Percentiles rank a stretch among this genome's conserved stretches.
Evolutionary conservation across 2,113 vertebrate species (phyloP).

Genomic region (Eleginops maclovinus): DNA sequence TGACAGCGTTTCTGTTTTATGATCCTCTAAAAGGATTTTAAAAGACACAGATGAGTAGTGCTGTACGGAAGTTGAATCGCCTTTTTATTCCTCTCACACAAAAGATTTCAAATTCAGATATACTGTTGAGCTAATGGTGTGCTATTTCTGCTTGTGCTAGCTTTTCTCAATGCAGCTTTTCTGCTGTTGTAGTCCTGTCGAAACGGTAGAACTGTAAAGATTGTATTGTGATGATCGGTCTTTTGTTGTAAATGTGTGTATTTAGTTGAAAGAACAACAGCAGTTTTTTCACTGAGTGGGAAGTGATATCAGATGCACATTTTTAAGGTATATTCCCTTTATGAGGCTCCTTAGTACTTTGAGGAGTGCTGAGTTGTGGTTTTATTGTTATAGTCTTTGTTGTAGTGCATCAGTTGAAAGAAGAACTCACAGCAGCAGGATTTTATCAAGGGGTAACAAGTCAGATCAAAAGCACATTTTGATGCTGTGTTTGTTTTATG

Average conservation of each 20-base stretch:
- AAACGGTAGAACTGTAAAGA: slow-evolving; percentile 17
- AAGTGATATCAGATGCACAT: too few relatives aligned
- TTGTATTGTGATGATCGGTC: slow-evolving; percentile 36
- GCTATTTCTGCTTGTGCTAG: slow-evolving; percentile 7
- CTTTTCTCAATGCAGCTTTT: not conserved
- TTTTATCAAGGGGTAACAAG: too few relatives aligned
- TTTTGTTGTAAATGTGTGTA: not conserved
- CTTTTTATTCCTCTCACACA: slow-evolving; percentile 8
- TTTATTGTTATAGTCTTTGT: too few relatives aligned
- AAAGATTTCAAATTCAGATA: slow-evolving; percentile 20
- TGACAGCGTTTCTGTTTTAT: slow-evolving; percentile 38
- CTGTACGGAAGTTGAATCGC: not conserved
- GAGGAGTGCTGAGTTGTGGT: too few relatives aligned
- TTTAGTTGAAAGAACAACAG: too few relatives aligned
- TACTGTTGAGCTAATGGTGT: slow-evolving; percentile 19
- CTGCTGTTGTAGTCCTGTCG: slow-evolving; percentile 16
- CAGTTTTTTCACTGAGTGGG: too few relatives aligned
- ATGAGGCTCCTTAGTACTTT: too few relatives aligned
- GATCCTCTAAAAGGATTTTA: slow-evolving; percentile 31
- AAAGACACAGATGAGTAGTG: slow-evolving; percentile 33
- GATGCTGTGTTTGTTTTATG: too few relatives aligned
- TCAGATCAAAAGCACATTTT: too few relatives aligned
- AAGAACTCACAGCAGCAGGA: too few relatives aligned
- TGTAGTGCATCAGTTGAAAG: too few relatives aligned
- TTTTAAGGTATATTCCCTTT: too few relatives aligned